Conservation (phyloP, 1,140 invertebrate species). For the Linepithema humile region DNA sequence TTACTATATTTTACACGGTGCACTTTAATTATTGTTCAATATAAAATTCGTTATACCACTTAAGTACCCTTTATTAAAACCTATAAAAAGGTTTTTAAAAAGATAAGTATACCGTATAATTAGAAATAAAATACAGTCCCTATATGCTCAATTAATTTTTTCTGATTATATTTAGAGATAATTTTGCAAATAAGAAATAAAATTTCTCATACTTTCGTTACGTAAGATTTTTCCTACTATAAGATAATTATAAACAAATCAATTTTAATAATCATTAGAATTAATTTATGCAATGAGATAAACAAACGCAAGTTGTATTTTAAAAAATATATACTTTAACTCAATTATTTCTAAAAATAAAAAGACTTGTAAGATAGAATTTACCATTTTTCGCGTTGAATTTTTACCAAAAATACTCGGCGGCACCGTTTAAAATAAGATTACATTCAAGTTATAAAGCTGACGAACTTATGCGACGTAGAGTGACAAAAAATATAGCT, state of each 20-base stretch:
- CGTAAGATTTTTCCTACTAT: no score
- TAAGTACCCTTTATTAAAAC: background rate
- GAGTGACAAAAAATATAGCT: constrained; percentile 10
- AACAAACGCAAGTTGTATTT: no score
- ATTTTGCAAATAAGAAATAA: no score
- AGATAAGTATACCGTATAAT: background rate
- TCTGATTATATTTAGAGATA: no score
- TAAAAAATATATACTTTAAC: no score
- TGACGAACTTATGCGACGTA: constrained; percentile 5
- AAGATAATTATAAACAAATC: no score
- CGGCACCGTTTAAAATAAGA: background rate
- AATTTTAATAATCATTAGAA: no score
- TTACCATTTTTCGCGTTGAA: background rate
- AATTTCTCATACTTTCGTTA: no score
- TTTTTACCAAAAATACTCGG: background rate
- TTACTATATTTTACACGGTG: background rate
- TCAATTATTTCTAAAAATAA: no score
- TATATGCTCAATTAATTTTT: background rate
- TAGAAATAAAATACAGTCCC: background rate
- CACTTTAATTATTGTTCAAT: background rate
- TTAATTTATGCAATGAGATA: no score
- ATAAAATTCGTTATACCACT: background rate
- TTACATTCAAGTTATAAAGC: constrained; percentile 15
- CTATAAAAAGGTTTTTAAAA: background rate
- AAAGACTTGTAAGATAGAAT: no score